phyloP scores from a whole-genome alignment of 2,888 invertebrate species.

The Resseliella maxima region DNA sequence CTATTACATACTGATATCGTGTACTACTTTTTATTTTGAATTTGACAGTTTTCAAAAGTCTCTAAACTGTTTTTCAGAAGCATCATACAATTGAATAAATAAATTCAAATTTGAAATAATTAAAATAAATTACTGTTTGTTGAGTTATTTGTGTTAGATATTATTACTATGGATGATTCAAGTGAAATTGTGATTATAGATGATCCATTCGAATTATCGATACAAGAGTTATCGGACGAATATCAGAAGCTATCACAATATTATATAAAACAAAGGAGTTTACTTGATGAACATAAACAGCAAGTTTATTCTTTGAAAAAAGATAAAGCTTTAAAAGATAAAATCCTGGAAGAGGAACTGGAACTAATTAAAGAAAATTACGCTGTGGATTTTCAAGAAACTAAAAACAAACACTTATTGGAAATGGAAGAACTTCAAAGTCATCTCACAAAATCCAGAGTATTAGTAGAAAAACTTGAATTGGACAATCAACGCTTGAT shows the following conservation, averaged over 20 bases:
- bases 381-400: slow-evolving; percentile 58
- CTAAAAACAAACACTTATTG: slow-evolving; percentile 57
- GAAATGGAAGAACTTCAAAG: neutral
- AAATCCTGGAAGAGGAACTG: slow-evolving; percentile 64
- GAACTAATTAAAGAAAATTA: slow-evolving; percentile 59
- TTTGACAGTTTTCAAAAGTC: no score
- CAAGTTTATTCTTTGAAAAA: slow-evolving; percentile 65
- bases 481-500: slow-evolving; percentile 55
- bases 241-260: slow-evolving; percentile 63
- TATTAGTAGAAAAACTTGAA: slow-evolving; percentile 18
- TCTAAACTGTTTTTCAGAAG: no score
- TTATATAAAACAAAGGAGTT: slow-evolving; percentile 62
- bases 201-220: neutral
- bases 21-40: no score
- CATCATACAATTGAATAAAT: no score
- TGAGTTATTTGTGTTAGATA: neutral
- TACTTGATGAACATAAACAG: slow-evolving; percentile 64
- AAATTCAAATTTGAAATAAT: no score
- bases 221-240: slow-evolving; percentile 63
- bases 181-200: neutral
- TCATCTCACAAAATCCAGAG: neutral
- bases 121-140: neutral
- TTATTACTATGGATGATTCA: neutral
- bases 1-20: no score
- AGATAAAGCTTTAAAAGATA: slow-evolving; percentile 63